Conservation (phyloP, 2,797 vertebrate species). For the Coracias cyanogaster region DNA sequence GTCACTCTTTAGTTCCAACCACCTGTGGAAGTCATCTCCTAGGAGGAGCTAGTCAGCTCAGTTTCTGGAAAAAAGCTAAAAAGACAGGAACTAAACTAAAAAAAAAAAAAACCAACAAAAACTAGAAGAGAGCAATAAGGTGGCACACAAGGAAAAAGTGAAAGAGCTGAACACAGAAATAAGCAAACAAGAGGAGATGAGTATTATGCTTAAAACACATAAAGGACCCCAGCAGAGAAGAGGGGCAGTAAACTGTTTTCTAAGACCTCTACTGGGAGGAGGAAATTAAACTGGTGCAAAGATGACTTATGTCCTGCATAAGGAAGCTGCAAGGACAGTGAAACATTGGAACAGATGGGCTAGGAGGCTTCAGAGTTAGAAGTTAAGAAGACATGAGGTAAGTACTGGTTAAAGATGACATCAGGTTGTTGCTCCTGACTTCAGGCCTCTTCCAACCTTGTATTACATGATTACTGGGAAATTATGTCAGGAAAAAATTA, state of each 20-base stretch:
- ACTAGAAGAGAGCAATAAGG: background rate
- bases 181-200: background rate
- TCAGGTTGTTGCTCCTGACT: background rate
- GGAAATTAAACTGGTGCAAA: background rate
- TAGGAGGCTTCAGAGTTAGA: background rate
- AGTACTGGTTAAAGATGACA: background rate
- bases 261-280: background rate
- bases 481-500: background rate
- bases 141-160: background rate
- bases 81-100: background rate
- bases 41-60: background rate
- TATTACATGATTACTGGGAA: background rate
- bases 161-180: background rate
- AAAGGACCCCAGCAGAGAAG: background rate
- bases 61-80: background rate
- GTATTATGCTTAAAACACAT: background rate
- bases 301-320: fast-evolving
- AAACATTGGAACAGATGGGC: background rate
- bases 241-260: background rate
- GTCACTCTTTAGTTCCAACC: background rate
- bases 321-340: background rate
- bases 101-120: too few relatives aligned
- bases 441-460: background rate
- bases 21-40: background rate
- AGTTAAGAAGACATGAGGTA: background rate